Percentiles rank a stretch among this genome's conserved stretches.
Conservation (phyloP, 2,888 invertebrate species). For the Orthosia gracilis region DNA sequence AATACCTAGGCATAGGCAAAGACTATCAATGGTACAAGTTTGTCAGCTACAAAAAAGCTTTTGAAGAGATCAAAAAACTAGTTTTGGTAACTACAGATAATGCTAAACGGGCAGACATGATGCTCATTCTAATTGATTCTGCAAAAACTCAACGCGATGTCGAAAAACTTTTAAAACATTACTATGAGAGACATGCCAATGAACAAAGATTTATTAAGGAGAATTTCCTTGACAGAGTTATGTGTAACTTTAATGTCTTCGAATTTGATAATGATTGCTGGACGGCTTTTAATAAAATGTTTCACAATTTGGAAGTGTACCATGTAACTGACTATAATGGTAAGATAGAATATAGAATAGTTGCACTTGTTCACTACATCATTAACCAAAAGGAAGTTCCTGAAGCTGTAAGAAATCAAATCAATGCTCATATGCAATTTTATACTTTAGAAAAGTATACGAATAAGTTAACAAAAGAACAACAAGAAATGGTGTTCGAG, state of each 20-base stretch:
- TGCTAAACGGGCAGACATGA: constrained; percentile 69
- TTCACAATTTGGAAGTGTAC: constrained; percentile 76
- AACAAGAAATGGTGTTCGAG: constrained; percentile 49
- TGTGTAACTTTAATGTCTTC: constrained; percentile 71
- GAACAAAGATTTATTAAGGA: constrained; percentile 71
- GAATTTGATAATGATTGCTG: constrained; percentile 77
- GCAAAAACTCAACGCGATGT: constrained; percentile 73
- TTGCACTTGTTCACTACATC: constrained; percentile 74
- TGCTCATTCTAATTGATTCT: constrained; percentile 70
- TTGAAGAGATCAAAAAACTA: constrained; percentile 72
- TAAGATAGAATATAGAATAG: constrained; percentile 63
- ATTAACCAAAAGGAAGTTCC: constrained; percentile 72
- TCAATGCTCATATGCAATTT: constrained; percentile 42
- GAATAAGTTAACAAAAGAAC: constrained; percentile 39
- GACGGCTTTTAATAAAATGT: constrained; percentile 75
- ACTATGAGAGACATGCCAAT: constrained; percentile 77
- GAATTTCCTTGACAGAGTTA: constrained; percentile 71
- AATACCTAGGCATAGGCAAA: constrained; percentile 70
- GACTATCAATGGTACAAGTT: constrained; percentile 79
- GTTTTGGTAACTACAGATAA: constrained; percentile 69
- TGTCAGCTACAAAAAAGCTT: constrained; percentile 75
- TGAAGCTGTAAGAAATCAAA: constrained; percentile 52
- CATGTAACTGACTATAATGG: constrained; percentile 45
- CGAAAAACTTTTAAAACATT: constrained; percentile 75
- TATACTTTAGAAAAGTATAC: constrained; percentile 40